These are phyloP conservation scores for Apocrypta bakeri DNA, from an alignment of 1,140 invertebrate species.

Conservation along the genomic window DNA sequence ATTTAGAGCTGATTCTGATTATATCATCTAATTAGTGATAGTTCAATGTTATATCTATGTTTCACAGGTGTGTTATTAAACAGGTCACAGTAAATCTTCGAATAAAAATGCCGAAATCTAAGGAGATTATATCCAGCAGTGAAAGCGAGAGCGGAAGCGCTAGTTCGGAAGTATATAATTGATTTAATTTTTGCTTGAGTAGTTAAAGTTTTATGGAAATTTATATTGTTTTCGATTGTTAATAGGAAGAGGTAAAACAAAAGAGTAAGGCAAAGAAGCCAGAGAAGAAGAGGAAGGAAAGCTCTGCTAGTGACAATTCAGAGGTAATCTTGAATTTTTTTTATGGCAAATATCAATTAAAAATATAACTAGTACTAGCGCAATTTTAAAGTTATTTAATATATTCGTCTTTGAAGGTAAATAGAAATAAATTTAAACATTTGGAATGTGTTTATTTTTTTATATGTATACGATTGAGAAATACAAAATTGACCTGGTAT, in stretches of 20 bases:
- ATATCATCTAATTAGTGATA: no score
- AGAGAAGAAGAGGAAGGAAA: constrained; percentile 50
- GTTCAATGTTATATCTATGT: not conserved
- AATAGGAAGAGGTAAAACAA: constrained; percentile 48
- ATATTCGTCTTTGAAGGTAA: no score
- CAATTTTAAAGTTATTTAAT: no score
- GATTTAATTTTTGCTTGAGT: constrained; percentile 30
- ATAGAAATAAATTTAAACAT: no score
- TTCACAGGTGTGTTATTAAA: not conserved
- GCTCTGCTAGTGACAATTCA: constrained; percentile 43
- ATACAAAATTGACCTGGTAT: no score
- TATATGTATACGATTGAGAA: no score
- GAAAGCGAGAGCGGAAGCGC: constrained; percentile 50
- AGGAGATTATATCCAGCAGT: constrained; percentile 59
- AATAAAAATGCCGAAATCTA: constrained; percentile 67
- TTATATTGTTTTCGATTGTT: not conserved
- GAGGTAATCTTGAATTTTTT: constrained; percentile 28
- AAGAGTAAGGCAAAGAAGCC: constrained; percentile 40
- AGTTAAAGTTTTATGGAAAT: no score
- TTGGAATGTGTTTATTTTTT: no score
- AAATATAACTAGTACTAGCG: no score
- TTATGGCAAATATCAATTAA: no score
- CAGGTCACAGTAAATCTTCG: not conserved
- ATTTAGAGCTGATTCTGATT: not conserved
- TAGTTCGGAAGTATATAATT: constrained; percentile 52